Evolutionary conservation across 1,140 invertebrate genomes (phyloP), one percentile per base, ranked within the genome.

Genomic region (Drosophila melanogaster): DNA sequence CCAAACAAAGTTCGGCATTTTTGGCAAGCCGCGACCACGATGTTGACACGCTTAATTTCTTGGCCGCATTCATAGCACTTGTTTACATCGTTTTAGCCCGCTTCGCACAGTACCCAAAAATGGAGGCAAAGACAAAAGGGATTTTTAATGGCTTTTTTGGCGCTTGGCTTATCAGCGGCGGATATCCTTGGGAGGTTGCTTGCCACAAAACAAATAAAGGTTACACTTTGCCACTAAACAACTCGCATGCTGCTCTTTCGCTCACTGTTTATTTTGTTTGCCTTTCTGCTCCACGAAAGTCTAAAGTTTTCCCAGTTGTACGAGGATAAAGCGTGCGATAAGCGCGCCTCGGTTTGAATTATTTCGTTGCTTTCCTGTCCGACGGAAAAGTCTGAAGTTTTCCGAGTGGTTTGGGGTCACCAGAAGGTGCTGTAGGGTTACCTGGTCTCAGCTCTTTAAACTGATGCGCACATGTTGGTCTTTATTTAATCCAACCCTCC

Each of bases 31-130:
- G 66, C 66, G 65, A 69, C 67, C 67, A 70, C 55, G 50, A 58
- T 58, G 75, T 81, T 80, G 81, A 81, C 81, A 87, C 79, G 83
- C 75, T 86, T 86, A 87, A 90, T 90, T 87, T 87, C 83, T 83
- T 87, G 84, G 86, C 81, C 79, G 65, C 75, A 79, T 86, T 86
- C 85, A 90, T 73, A 69, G 75, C 86, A 90, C 76, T 90, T 90
- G 85, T 81, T 90, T 69, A 62, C 85, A 86, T 64, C 79, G 62
- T 89, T 73, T 84, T 47, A 83, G 43, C 44, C 50, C 46, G 49
- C 6, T 14, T 38, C 10, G 3, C 19, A 4, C 10, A 14, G 0
- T 11, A 4, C 19, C 40, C 46, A 12, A 26, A 10, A 44, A 24
- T 14, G 37, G 10, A 37, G 40, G 56, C 17, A 49, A 60, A 73